Conservation (phyloP, 2,113 vertebrate species). For the Sclerurus mexicanus region DNA sequence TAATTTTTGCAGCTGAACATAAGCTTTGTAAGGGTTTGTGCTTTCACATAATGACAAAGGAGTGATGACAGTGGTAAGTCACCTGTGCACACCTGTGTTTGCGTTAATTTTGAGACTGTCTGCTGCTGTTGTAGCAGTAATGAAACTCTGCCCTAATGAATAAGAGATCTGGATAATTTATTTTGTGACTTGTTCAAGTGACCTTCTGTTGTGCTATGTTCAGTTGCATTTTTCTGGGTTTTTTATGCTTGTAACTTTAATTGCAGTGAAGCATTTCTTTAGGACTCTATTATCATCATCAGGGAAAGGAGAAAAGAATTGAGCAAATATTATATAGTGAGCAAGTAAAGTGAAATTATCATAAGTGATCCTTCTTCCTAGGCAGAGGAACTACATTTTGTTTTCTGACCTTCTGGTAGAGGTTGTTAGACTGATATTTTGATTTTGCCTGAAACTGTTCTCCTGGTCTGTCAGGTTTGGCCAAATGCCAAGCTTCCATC, state of each 20-base stretch:
- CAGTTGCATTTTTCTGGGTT: not conserved
- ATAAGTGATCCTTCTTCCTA: not conserved
- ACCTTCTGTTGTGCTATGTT: not conserved
- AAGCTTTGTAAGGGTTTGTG: not conserved
- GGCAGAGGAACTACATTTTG: not conserved
- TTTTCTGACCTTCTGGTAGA: not conserved
- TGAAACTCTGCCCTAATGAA: not conserved
- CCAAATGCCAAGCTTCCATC: not conserved
- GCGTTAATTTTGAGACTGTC: not conserved
- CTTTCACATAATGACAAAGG: not conserved
- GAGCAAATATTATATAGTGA: not conserved
- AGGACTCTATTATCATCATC: not conserved
- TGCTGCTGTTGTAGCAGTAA: not conserved
- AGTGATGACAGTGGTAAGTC: not conserved
- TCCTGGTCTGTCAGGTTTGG: not conserved
- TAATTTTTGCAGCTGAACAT: not conserved
- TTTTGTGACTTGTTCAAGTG: not conserved
- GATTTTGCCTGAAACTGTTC: not conserved
- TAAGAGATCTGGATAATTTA: not conserved
- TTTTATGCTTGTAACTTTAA: not conserved
- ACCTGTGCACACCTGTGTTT: not conserved
- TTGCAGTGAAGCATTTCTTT: not conserved
- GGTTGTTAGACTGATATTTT: not conserved
- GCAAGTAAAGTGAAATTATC: not conserved
- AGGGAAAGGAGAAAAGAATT: not conserved